Percentiles rank a stretch among this genome's conserved stretches.
phyloP scores from a whole-genome alignment of 1,140 invertebrate species.

The Drosophila nannoptera region DNA sequence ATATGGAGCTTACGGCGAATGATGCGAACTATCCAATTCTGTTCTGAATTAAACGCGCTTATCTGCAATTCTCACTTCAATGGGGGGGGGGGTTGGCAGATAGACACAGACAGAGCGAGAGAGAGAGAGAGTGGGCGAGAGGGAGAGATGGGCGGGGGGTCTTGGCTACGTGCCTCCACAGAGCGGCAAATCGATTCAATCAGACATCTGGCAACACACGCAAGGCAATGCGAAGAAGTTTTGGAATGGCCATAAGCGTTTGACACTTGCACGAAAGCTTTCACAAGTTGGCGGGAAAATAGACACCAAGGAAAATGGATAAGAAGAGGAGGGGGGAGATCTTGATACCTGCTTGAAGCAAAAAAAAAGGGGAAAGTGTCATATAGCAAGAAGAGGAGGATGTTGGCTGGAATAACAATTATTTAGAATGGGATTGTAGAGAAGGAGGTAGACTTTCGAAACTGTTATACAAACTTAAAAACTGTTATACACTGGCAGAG shows the following conservation, averaged over 20 bases:
- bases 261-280: conserved; percentile 49
- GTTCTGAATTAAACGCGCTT: conserved; percentile 25
- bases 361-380: conserved; percentile 36
- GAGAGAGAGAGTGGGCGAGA: too few relatives aligned
- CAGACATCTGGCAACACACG: conserved; percentile 22
- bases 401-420: too few relatives aligned
- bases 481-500: neutral
- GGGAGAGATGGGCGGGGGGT: too few relatives aligned
- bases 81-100: too few relatives aligned
- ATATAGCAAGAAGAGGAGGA: neutral
- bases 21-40: conserved; percentile 13
- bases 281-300: conserved; percentile 31
- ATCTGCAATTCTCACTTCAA: conserved; percentile 19
- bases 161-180: conserved; percentile 14
- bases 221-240: conserved; percentile 19
- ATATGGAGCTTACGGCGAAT: neutral
- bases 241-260: conserved; percentile 41
- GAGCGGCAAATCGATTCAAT: conserved; percentile 28
- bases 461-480: too few relatives aligned
- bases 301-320: neutral
- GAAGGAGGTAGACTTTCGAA: neutral
- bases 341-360: conserved; percentile 14
- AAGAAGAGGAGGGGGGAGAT: neutral
- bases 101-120: too few relatives aligned
- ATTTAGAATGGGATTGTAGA: too few relatives aligned